A percentile compares a stretch with the other conserved stretches of the same genome.
Evolutionary conservation across 2,797 vertebrate genomes (phyloP).

Genomic region (Pteropus rufus): DNA sequence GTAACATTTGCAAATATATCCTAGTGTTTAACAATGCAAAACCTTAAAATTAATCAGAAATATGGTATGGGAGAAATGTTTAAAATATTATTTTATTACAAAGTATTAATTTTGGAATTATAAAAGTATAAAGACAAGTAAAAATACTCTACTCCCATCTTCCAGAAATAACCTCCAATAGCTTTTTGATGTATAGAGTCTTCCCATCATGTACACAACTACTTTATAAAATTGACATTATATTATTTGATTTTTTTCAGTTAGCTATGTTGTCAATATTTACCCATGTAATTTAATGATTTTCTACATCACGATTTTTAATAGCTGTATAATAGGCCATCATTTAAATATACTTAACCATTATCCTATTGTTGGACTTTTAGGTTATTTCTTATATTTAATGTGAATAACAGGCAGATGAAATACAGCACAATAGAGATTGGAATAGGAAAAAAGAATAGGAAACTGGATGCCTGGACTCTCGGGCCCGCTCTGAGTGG

Average conservation of each 20-base stretch:
- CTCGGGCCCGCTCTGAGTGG: background rate
- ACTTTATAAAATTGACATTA: background rate
- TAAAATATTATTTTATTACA: background rate
- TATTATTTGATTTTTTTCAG: background rate
- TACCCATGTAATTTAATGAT: background rate
- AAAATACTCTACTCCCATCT: background rate
- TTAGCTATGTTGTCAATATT: background rate
- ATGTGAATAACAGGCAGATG: background rate
- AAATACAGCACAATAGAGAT: background rate
- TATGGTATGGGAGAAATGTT: background rate
- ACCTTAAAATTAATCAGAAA: background rate
- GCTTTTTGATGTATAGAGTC: background rate
- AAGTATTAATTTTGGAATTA: background rate
- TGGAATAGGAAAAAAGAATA: background rate
- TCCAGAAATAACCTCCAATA: background rate
- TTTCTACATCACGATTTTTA: background rate
- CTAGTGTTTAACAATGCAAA: background rate
- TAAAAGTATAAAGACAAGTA: background rate
- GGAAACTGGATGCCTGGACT: background rate
- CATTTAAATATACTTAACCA: background rate
- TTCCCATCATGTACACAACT: background rate
- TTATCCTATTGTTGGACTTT: background rate
- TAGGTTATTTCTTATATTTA: background rate
- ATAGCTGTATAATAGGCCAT: background rate
- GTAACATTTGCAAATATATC: background rate